phyloP scores from a whole-genome alignment of 2,113 vertebrate genomes.

The Heptranchias perlo region DNA sequence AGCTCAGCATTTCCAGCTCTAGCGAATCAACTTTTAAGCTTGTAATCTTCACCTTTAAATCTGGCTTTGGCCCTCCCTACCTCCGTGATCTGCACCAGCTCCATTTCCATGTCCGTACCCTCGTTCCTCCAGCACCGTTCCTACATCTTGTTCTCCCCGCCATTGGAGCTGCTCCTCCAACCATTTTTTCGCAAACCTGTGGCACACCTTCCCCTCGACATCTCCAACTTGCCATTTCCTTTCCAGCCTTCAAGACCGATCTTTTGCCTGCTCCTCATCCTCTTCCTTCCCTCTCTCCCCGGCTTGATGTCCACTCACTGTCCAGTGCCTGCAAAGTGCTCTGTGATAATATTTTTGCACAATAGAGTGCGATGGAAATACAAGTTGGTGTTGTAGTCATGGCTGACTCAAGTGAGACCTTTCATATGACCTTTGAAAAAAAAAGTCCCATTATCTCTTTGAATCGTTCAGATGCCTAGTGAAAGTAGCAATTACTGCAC shows the following conservation, averaged over 20 bases:
- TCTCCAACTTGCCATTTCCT: neutral
- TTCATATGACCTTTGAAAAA: neutral
- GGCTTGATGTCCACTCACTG: neutral
- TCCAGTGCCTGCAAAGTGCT: neutral
- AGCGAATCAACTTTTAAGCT: no score
- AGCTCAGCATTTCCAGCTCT: no score
- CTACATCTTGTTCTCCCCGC: neutral
- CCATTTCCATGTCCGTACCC: neutral
- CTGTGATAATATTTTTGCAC: neutral
- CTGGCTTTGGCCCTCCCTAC: no score
- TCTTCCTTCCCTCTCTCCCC: neutral
- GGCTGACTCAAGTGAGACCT: neutral
- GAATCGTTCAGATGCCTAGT: neutral
- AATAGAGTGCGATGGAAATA: neutral
- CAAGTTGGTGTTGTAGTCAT: neutral
- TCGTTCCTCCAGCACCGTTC: neutral
- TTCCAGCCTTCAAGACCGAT: neutral
- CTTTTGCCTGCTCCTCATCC: neutral
- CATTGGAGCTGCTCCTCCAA: neutral
- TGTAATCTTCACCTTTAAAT: no score
- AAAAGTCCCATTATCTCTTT: neutral
- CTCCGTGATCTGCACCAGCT: neutral
- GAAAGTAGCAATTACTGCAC: constrained; percentile 30
- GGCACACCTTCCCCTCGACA: neutral
- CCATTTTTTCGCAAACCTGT: no score